phyloP scores from a whole-genome alignment of 2,888 invertebrate genomes.

The Drosophila macrospina region DNA sequence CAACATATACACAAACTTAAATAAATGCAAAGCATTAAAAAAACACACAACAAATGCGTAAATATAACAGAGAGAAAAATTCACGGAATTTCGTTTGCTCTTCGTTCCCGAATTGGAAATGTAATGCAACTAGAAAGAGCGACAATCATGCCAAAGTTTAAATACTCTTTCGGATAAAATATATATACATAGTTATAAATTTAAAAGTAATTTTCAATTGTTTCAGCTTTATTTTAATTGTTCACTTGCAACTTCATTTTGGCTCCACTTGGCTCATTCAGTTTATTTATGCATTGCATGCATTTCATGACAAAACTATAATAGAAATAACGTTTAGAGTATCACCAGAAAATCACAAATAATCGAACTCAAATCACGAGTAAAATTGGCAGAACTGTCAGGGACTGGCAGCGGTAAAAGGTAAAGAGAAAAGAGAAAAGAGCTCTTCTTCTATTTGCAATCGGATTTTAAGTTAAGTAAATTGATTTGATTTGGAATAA shows the following conservation, averaged over 20 bases:
- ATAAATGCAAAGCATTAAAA: constrained; percentile 58
- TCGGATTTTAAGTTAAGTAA: constrained; percentile 68
- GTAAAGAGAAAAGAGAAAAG: constrained; percentile 32
- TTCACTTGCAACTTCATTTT: too few species aligned
- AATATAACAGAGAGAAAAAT: constrained; percentile 65
- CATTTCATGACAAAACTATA: too few species aligned
- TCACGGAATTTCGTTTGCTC: constrained; percentile 52
- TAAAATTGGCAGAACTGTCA: constrained; percentile 40
- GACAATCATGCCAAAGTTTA: not conserved
- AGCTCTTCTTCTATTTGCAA: constrained; percentile 54
- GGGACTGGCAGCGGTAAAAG: constrained; percentile 49
- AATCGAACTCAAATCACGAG: constrained; percentile 39
- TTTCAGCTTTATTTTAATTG: too few species aligned
- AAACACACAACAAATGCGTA: constrained; percentile 60
- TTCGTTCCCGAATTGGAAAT: constrained; percentile 35
- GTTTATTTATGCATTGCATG: too few species aligned
- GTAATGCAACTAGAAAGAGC: constrained; percentile 2
- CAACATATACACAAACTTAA: constrained; percentile 47
- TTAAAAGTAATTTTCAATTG: too few species aligned
- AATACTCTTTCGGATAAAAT: not conserved
- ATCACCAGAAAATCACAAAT: not conserved
- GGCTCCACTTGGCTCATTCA: too few species aligned
- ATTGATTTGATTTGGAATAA: constrained; percentile 60
- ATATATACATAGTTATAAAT: not conserved
- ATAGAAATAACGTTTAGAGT: too few species aligned